Conservation (phyloP, 2,888 invertebrate species). For the Oligia fasciuncula region DNA sequence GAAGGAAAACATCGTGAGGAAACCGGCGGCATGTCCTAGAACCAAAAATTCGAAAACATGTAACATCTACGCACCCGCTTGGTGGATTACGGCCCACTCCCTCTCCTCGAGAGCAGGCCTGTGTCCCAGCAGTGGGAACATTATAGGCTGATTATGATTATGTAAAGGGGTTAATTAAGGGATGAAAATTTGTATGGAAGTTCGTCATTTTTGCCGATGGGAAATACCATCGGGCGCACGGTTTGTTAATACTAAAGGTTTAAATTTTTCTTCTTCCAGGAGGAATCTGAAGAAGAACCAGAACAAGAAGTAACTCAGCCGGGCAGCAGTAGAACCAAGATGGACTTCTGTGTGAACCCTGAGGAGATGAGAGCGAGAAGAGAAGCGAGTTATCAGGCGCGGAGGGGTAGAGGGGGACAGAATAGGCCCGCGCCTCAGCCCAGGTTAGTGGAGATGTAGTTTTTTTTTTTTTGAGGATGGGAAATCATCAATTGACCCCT, state of each 20-base stretch:
- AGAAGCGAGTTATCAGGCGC: slow-evolving; percentile 88
- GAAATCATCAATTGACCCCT: too few species aligned
- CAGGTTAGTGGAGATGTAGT: slow-evolving; percentile 57
- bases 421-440: slow-evolving; percentile 74
- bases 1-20: too few species aligned
- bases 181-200: neutral
- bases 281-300: slow-evolving; percentile 79
- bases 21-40: too few species aligned
- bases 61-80: too few species aligned
- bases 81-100: too few species aligned
- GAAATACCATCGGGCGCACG: neutral
- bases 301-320: slow-evolving; percentile 71
- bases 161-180: neutral
- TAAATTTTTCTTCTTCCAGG: slow-evolving; percentile 57
- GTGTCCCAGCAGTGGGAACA: too few species aligned
- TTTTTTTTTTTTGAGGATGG: too few species aligned
- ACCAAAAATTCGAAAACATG: too few species aligned
- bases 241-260: neutral
- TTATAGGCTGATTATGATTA: too few species aligned
- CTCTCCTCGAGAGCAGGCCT: too few species aligned
- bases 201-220: neutral
- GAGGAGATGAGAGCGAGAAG: slow-evolving; percentile 92
- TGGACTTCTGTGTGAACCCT: slow-evolving; percentile 94
- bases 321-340: slow-evolving; percentile 68
- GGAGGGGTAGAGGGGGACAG: slow-evolving; percentile 69